Evolutionary conservation across 2,113 vertebrate genomes (phyloP).

Genomic region (Eidolon helvum): DNA sequence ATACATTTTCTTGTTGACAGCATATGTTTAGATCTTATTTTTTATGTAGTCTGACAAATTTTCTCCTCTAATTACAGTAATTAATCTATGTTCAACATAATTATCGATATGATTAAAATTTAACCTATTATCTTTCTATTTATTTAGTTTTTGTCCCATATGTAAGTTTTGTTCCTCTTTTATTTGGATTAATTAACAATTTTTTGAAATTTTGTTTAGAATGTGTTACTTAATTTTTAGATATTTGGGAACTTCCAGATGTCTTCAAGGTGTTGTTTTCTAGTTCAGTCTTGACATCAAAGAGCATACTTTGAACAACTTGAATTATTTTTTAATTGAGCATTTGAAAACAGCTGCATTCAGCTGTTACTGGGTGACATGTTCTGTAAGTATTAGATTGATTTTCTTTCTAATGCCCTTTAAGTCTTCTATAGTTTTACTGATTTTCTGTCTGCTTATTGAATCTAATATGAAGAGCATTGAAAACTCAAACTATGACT

Average conservation of each 20-base stretch:
- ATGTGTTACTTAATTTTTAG: background rate
- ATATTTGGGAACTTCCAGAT: background rate
- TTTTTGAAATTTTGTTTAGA: background rate
- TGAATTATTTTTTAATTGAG: background rate
- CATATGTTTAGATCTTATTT: background rate
- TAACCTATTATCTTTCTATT: background rate
- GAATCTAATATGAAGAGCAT: background rate
- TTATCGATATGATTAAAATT: background rate
- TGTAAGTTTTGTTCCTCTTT: background rate
- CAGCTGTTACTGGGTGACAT: background rate
- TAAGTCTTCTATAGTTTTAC: background rate
- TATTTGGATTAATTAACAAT: background rate
- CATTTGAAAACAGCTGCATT: background rate
- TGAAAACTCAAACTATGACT: background rate
- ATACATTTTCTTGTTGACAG: background rate
- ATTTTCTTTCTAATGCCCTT: background rate
- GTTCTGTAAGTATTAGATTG: background rate
- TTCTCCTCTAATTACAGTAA: background rate
- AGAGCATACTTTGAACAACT: background rate
- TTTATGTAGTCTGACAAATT: background rate
- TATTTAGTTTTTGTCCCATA: background rate
- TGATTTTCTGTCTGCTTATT: background rate
- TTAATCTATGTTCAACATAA: background rate
- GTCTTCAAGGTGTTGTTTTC: background rate
- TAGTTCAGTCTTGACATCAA: background rate